These are phyloP conservation scores for Gerris lacustris DNA, from an alignment of 2,888 invertebrate genomes.

Conservation along the genomic window DNA sequence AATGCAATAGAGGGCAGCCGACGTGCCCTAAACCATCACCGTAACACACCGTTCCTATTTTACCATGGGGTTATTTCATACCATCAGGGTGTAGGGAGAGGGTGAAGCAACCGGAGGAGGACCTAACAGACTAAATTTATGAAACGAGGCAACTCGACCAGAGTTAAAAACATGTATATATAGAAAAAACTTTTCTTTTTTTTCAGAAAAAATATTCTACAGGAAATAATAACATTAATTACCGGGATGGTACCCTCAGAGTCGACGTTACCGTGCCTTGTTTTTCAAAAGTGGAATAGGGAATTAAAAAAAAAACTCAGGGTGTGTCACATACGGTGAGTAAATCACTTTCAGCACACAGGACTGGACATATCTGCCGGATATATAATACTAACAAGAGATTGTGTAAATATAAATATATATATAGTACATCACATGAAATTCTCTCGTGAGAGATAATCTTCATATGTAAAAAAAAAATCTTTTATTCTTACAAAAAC, in stretches of 20 bases:
- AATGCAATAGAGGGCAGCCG: neutral
- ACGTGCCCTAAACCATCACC: neutral
- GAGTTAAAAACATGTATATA: too few relatives aligned
- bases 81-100: too few relatives aligned
- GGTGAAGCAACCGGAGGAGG: too few relatives aligned
- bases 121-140: too few relatives aligned
- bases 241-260: neutral
- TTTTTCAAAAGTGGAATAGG: neutral
- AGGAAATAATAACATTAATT: constrained; percentile 5
- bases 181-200: too few relatives aligned
- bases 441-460: too few relatives aligned
- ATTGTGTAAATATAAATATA: neutral
- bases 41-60: too few relatives aligned
- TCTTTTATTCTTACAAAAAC: too few relatives aligned
- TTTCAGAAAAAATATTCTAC: neutral
- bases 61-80: too few relatives aligned
- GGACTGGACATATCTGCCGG: neutral
- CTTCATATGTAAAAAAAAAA: too few relatives aligned
- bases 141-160: too few relatives aligned
- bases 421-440: too few relatives aligned
- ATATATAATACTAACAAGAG: neutral
- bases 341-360: constrained; percentile 5
- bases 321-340: neutral
- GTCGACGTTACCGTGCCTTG: neutral
- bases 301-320: neutral